phyloP scores from a whole-genome alignment of 2,113 vertebrate genomes.

The Rostratula benghalensis region DNA sequence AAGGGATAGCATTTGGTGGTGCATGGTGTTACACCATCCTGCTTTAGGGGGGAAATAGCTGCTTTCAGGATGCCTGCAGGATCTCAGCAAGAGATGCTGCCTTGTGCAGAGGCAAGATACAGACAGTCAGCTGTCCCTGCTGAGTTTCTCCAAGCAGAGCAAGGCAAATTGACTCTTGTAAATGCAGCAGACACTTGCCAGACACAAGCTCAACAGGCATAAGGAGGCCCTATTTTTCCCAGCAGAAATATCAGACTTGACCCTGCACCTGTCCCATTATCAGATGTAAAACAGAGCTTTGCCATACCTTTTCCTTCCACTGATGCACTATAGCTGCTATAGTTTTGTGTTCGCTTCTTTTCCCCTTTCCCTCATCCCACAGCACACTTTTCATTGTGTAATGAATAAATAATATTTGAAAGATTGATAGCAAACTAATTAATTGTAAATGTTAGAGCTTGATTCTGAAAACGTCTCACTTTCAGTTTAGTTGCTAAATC shows the following conservation, averaged over 20 bases:
- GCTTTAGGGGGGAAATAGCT: background rate
- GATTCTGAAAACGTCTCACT: background rate
- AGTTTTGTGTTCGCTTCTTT: background rate
- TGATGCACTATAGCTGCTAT: background rate
- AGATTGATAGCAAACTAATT: background rate
- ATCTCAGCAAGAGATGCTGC: background rate
- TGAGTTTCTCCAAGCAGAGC: background rate
- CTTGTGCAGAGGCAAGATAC: rapidly evolving
- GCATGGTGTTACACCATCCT: background rate
- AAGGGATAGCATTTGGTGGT: background rate
- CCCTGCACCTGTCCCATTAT: background rate
- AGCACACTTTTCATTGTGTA: background rate
- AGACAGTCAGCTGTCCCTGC: background rate
- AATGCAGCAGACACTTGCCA: background rate
- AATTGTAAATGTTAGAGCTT: background rate
- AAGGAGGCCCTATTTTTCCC: background rate
- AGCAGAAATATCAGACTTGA: background rate
- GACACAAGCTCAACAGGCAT: background rate
- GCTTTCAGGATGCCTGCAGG: background rate
- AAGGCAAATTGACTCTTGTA: background rate
- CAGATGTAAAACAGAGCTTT: background rate
- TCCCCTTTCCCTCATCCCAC: background rate
- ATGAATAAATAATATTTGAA: background rate
- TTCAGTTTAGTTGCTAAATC: background rate
- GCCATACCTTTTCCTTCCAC: background rate